phyloP scores from a whole-genome alignment of 2,113 vertebrate genomes.

The Telmatochromis sp. region DNA sequence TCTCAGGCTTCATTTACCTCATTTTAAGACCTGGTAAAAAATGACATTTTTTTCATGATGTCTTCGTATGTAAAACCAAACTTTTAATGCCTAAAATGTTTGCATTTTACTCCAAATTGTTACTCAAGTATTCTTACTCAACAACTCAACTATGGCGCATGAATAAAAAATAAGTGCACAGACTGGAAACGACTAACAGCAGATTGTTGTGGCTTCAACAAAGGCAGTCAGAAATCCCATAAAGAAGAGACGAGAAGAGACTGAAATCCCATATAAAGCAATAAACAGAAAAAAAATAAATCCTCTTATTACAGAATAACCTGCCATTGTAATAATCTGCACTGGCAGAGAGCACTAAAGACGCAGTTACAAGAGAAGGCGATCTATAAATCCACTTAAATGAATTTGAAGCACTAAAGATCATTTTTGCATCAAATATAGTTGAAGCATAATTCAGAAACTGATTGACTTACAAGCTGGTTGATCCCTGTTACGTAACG shows the following conservation, averaged over 20 bases:
- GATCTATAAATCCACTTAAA: conserved; percentile 14
- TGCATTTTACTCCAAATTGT: not conserved
- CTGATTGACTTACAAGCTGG: not conserved
- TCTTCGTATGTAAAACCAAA: not conserved
- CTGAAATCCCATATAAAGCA: not conserved
- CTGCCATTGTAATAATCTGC: not conserved
- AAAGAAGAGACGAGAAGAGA: not conserved
- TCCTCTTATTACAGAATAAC: not conserved
- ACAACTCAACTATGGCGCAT: not conserved
- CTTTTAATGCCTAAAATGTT: not conserved
- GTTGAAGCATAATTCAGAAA: conserved; percentile 7
- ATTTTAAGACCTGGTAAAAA: not conserved
- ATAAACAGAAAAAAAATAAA: not conserved
- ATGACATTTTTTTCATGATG: not conserved
- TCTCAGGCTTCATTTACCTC: not conserved
- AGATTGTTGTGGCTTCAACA: not conserved
- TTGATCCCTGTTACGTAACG: conserved; percentile 20
- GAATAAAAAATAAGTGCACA: not conserved
- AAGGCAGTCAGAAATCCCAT: not conserved
- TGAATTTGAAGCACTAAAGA: conserved; percentile 1
- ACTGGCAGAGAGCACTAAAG: not conserved
- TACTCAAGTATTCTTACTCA: not conserved
- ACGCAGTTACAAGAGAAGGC: not conserved
- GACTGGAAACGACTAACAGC: not conserved
- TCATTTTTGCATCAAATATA: not conserved